A percentile compares a stretch with the other conserved stretches of the same genome.
These are phyloP conservation scores for Drosophila cardini DNA, from an alignment of 1,140 invertebrate species.

Conservation along the genomic window DNA sequence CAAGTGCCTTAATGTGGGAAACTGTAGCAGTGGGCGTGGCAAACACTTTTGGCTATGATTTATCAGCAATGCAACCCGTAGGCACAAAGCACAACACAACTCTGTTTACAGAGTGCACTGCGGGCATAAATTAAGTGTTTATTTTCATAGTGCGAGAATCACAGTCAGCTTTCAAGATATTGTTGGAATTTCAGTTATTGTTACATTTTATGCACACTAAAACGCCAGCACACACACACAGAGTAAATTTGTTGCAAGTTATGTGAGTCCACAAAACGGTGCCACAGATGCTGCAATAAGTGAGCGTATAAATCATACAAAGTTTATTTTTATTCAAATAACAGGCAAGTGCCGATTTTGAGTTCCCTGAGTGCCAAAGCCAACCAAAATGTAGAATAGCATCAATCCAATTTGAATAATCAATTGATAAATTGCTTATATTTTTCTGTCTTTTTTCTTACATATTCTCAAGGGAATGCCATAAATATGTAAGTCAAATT, in stretches of 20 bases:
- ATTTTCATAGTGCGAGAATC: slow-evolving; percentile 32
- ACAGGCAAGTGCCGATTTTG: slow-evolving; percentile 12
- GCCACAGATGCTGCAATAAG: slow-evolving; percentile 16
- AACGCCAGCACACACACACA: slow-evolving; percentile 1
- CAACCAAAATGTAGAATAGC: slow-evolving; percentile 21
- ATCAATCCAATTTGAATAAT: slow-evolving; percentile 34
- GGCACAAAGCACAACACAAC: slow-evolving; percentile 25
- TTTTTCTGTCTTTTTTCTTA: background rate
- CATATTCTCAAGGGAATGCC: background rate
- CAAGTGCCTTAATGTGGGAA: slow-evolving; percentile 31
- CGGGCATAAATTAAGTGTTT: slow-evolving; percentile 54
- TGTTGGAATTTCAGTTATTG: slow-evolving; percentile 33
- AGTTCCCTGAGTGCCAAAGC: slow-evolving; percentile 10
- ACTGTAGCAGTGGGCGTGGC: slow-evolving; percentile 1
- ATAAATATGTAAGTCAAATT: background rate
- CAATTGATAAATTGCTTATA: slow-evolving; percentile 32
- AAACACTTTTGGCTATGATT: slow-evolving; percentile 51
- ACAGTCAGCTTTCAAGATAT: background rate
- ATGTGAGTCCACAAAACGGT: background rate
- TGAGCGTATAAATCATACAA: slow-evolving; percentile 27
- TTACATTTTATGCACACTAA: slow-evolving; percentile 43
- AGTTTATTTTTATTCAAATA: slow-evolving; percentile 38
- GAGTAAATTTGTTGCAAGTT: slow-evolving; percentile 29
- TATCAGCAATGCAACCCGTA: slow-evolving; percentile 49
- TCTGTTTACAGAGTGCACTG: slow-evolving; percentile 36